These are phyloP conservation scores for Intellagama lesueurii DNA, from an alignment of 2,797 vertebrate species.

Conservation along the genomic window DNA sequence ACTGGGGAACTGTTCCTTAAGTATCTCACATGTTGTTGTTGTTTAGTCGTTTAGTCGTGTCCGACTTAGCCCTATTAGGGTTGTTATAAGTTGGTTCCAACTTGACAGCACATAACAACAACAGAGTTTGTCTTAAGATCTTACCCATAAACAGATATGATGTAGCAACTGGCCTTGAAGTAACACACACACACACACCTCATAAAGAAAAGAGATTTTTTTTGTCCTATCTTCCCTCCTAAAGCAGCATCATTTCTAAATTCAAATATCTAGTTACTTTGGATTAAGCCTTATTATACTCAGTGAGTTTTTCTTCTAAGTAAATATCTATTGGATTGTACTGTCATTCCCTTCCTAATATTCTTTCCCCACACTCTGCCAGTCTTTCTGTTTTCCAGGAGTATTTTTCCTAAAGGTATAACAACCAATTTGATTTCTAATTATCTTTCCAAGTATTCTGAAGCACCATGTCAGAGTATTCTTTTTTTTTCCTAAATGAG, in stretches of 20 bases:
- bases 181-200: neutral
- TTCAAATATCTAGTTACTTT: neutral
- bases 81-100: too few relatives aligned
- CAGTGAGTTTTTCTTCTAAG: neutral
- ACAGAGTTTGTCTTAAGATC: neutral
- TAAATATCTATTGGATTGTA: neutral
- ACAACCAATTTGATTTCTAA: too few relatives aligned
- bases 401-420: neutral
- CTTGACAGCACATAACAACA: too few relatives aligned
- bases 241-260: neutral
- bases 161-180: neutral
- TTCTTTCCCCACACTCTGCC: neutral
- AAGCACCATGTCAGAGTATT: neutral
- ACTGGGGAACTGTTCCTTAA: too few relatives aligned
- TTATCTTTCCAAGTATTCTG: constrained; percentile 14
- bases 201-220: neutral
- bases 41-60: too few relatives aligned
- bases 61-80: too few relatives aligned
- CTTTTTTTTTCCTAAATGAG: neutral
- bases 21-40: too few relatives aligned
- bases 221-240: neutral
- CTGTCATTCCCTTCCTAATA: neutral
- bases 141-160: neutral
- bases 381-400: neutral
- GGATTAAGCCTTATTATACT: neutral